phyloP scores from a whole-genome alignment of 2,888 invertebrate species.

The Mythimna loreyi region DNA sequence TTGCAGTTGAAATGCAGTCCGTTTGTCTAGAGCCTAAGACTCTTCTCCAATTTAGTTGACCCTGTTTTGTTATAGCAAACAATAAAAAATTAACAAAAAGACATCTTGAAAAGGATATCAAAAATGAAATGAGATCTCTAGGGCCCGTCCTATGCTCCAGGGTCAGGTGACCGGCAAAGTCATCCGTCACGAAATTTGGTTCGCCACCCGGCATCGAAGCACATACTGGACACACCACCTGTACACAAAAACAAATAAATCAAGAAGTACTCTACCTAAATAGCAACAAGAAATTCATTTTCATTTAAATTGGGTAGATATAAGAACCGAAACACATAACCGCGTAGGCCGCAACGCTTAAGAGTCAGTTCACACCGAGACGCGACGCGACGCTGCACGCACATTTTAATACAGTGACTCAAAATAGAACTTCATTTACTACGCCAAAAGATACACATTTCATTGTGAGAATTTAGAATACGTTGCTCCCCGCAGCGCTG shows the following conservation, averaged over 20 bases:
- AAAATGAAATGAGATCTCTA: constrained; percentile 97
- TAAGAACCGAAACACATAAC: background rate
- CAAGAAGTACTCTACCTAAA: background rate
- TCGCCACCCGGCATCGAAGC: constrained; percentile 99
- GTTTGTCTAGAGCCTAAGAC: background rate
- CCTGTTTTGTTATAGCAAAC: background rate
- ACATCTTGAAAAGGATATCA: constrained; percentile 92
- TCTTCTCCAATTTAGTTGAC: background rate
- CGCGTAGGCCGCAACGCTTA: too few relatives aligned
- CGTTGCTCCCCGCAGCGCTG: too few relatives aligned
- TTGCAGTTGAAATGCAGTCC: too few relatives aligned
- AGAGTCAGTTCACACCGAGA: too few relatives aligned
- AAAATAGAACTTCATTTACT: too few relatives aligned
- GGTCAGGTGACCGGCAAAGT: constrained; percentile 98
- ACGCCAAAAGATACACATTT: too few relatives aligned
- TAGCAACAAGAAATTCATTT: background rate
- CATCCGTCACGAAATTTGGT: constrained; percentile 99
- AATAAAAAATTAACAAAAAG: background rate
- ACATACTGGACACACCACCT: constrained; percentile 98
- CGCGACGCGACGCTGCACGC: too few relatives aligned
- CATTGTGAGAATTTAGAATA: too few relatives aligned
- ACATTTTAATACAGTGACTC: too few relatives aligned
- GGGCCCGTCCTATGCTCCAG: constrained; percentile 97
- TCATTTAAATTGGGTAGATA: background rate
- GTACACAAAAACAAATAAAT: constrained; percentile 52